These are phyloP conservation scores for Ia io DNA, from an alignment of 2,113 vertebrate genomes.

Conservation along the genomic window DNA sequence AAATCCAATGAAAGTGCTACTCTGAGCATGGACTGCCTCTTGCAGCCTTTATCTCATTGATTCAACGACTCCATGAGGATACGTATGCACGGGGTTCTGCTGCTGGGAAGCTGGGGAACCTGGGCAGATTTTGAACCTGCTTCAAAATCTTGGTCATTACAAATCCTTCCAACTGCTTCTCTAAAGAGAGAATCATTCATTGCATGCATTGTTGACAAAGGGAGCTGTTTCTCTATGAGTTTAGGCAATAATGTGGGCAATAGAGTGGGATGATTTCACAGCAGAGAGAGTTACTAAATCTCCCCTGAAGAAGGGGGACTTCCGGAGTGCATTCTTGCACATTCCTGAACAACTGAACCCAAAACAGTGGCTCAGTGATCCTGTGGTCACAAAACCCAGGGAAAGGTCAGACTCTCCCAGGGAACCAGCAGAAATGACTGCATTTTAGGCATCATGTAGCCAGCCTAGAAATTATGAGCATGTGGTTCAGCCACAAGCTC, in stretches of 20 bases:
- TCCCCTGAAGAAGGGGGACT: neutral
- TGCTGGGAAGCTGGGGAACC: neutral
- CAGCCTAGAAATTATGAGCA: constrained; percentile 45
- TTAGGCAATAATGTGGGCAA: neutral
- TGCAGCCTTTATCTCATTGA: neutral
- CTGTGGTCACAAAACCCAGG: constrained; percentile 28
- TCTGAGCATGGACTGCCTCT: neutral
- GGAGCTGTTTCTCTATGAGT: neutral
- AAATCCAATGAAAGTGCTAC: neutral
- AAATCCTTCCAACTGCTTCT: neutral
- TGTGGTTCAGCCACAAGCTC: constrained; percentile 46
- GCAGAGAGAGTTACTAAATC: constrained; percentile 6
- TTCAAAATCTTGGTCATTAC: neutral
- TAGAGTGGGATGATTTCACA: neutral
- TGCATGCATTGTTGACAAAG: neutral
- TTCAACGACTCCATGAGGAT: neutral
- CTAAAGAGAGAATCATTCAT: neutral
- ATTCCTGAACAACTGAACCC: constrained; percentile 26
- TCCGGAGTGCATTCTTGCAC: constrained; percentile 10
- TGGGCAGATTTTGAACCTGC: neutral
- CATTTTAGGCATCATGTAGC: constrained; percentile 23
- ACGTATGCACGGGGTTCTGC: neutral
- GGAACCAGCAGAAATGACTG: constrained; percentile 38
- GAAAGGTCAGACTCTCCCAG: constrained; percentile 8
- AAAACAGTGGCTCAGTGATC: constrained; percentile 20